Conservation (phyloP, 1,140 invertebrate genomes). For the Bombus ignitus region DNA sequence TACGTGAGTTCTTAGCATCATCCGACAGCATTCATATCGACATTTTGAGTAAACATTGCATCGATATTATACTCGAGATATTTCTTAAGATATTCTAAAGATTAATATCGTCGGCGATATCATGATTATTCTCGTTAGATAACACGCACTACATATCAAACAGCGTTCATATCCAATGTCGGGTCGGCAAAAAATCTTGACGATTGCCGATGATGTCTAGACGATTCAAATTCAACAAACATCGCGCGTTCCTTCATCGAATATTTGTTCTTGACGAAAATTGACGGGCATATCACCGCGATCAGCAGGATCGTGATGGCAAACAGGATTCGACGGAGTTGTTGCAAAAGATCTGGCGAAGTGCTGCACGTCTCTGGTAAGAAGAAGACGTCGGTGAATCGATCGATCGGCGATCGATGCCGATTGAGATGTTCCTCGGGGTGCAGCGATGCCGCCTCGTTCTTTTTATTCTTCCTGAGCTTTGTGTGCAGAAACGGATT, state of each 20-base stretch:
- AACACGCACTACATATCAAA: neutral
- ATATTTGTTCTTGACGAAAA: constrained; percentile 7
- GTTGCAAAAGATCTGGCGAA: constrained; percentile 41
- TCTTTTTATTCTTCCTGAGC: constrained; percentile 73
- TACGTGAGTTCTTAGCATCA: no score
- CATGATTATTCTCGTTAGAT: neutral
- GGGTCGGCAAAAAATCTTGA: neutral
- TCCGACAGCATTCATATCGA: neutral
- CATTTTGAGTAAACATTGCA: neutral
- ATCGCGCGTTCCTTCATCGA: neutral
- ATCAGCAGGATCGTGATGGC: neutral
- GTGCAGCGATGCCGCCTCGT: constrained; percentile 60
- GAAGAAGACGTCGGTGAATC: constrained; percentile 65
- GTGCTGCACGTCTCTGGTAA: constrained; percentile 53
- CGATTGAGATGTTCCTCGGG: constrained; percentile 79
- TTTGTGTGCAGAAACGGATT: constrained; percentile 79
- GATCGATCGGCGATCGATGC: constrained; percentile 69
- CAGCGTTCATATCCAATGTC: neutral
- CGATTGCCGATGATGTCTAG: neutral
- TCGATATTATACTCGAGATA: neutral
- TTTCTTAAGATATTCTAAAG: neutral
- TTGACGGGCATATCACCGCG: constrained; percentile 1
- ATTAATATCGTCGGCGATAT: neutral
- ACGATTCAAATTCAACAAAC: neutral
- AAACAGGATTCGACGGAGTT: constrained; percentile 19